A percentile compares a stretch with the other conserved stretches of the same genome.
Conservation (phyloP, 2,113 vertebrate species). For the Diglossa brunneiventris region DNA sequence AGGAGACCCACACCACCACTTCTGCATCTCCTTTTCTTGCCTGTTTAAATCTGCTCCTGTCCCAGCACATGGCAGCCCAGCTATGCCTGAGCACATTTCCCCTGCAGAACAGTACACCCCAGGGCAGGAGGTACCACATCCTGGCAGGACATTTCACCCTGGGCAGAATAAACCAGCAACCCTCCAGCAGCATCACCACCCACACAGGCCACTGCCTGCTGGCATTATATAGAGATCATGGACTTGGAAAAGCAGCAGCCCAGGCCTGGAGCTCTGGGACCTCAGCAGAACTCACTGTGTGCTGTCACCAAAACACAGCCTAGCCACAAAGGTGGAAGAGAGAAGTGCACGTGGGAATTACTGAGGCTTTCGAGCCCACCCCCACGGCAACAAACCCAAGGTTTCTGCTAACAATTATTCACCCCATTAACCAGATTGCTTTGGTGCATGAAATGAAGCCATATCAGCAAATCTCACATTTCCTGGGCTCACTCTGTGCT, state of each 20-base stretch:
- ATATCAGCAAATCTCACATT: neutral
- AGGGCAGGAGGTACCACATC: neutral
- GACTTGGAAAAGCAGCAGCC: neutral
- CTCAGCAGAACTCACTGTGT: neutral
- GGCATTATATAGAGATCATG: neutral
- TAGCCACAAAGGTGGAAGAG: neutral
- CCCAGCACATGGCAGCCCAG: neutral
- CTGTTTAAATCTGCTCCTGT: neutral
- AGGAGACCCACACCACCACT: neutral
- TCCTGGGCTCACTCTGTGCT: neutral
- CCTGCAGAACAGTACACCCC: neutral
- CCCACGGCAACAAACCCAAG: neutral
- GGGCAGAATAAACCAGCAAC: neutral
- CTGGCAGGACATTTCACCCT: neutral
- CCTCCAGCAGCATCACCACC: neutral
- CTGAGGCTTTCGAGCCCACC: neutral
- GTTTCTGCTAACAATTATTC: conserved; percentile 25
- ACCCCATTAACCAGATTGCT: neutral
- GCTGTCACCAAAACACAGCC: neutral
- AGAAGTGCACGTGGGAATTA: neutral
- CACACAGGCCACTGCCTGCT: neutral
- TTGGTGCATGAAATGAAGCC: neutral
- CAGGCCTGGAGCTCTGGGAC: neutral
- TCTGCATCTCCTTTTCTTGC: neutral
- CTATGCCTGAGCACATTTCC: neutral